These are phyloP conservation scores for Phasia obesa DNA, from an alignment of 2,888 invertebrate genomes.

Conservation along the genomic window DNA sequence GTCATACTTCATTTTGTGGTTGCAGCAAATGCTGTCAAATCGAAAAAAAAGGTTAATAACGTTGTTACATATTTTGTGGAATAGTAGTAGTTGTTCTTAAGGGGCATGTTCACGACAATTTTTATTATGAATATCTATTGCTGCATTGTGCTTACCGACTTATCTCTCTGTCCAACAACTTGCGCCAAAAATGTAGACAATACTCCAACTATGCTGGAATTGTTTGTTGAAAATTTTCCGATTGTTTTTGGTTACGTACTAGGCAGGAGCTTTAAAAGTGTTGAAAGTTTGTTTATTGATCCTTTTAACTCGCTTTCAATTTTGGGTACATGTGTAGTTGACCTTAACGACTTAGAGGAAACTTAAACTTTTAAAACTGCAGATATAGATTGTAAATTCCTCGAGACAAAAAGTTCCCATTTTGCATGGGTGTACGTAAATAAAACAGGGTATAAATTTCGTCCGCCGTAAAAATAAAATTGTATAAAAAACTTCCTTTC, in stretches of 20 bases:
- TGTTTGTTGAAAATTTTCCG: too few species aligned
- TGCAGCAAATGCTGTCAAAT: too few species aligned
- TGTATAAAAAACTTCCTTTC: too few species aligned
- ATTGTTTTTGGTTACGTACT: not conserved
- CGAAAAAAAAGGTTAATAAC: too few species aligned
- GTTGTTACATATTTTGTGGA: too few species aligned
- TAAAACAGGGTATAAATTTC: too few species aligned
- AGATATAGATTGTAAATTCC: constrained; percentile 16
- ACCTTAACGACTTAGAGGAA: constrained; percentile 1
- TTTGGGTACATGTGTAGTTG: constrained; percentile 2
- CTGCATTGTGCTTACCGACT: constrained; percentile 18
- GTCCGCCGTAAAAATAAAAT: too few species aligned
- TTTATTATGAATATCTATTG: constrained; percentile 19
- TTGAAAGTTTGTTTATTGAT: constrained; percentile 20
- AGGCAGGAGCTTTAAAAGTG: constrained; percentile 9
- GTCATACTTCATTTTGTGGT: too few species aligned
- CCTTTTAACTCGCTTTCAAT: constrained; percentile 17
- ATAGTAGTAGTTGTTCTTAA: too few species aligned
- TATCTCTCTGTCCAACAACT: constrained; percentile 31
- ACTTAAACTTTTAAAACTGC: constrained; percentile 3
- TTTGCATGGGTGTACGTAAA: constrained; percentile 22
- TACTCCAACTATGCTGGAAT: not conserved
- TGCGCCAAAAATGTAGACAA: constrained; percentile 20
- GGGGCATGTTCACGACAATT: not conserved
- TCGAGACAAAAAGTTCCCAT: constrained; percentile 6